These are phyloP conservation scores for Colinus virginianus DNA, from an alignment of 2,113 vertebrate genomes.

Conservation along the genomic window DNA sequence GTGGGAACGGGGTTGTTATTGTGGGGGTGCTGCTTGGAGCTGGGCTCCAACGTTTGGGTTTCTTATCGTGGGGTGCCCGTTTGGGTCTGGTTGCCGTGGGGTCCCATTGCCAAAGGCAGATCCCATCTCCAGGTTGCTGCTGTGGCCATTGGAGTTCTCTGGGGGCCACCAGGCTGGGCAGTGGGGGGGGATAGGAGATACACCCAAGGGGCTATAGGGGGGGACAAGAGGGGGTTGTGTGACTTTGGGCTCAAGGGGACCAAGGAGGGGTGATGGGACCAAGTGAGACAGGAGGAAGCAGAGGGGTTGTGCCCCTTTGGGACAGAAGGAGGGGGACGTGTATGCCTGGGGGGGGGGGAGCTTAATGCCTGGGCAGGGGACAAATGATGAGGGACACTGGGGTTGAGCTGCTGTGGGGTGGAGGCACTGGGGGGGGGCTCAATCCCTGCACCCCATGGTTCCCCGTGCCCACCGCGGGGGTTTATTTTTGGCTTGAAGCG, in stretches of 20 bases:
- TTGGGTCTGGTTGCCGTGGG: too few relatives aligned
- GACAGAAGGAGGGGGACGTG: background rate
- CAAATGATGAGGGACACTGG: background rate
- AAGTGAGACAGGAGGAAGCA: background rate
- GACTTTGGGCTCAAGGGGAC: background rate
- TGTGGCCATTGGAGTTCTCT: too few relatives aligned
- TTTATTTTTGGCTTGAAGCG: background rate
- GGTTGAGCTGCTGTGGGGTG: background rate
- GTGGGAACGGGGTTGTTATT: rapidly evolving
- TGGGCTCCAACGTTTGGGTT: background rate
- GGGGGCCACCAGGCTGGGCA: background rate
- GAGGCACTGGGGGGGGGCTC: background rate
- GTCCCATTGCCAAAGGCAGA: too few relatives aligned
- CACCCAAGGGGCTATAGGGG: too few relatives aligned
- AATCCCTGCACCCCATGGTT: background rate
- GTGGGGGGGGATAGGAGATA: background rate
- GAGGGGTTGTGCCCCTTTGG: background rate
- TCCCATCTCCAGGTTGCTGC: too few relatives aligned
- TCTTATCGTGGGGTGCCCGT: background rate
- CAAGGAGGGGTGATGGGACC: background rate
- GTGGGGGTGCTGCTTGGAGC: background rate
- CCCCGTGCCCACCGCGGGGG: background rate
- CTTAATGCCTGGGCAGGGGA: background rate
- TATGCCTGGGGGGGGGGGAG: background rate
- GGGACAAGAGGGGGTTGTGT: too few relatives aligned